These are phyloP conservation scores for Oxytorus armatus DNA, from an alignment of 2,888 invertebrate species.

Conservation along the genomic window DNA sequence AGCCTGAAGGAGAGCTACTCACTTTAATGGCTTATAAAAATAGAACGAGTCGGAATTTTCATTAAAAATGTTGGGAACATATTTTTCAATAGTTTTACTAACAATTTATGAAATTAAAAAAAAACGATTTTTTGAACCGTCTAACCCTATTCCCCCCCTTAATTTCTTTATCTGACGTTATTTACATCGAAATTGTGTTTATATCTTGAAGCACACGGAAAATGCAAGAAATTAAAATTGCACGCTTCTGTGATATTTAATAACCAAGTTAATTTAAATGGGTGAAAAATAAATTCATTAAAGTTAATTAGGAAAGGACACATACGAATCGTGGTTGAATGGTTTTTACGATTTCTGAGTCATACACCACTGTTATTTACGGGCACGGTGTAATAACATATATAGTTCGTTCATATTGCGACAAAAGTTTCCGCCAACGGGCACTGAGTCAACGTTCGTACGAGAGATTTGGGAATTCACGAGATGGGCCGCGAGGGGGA, in stretches of 20 bases:
- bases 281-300: not conserved
- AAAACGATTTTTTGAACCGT: no score
- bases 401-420: not conserved
- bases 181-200: not conserved
- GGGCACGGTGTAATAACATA: not conserved
- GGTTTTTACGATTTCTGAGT: conserved; percentile 32
- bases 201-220: no score
- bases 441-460: not conserved
- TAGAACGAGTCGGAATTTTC: no score
- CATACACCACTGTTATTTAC: conserved; percentile 4
- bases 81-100: no score
- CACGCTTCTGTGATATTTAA: no score
- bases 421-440: conserved; percentile 23
- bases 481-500: conserved; percentile 15
- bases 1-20: no score
- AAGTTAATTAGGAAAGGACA: not conserved
- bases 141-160: no score
- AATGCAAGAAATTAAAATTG: no score
- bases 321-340: conserved; percentile 21
- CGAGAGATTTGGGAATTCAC: conserved; percentile 32
- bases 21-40: no score
- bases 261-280: no score
- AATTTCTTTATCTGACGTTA: not conserved
- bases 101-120: no score
- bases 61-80: no score